Conservation (phyloP, 2,888 invertebrate genomes). For the Epirrhoe tristata region DNA sequence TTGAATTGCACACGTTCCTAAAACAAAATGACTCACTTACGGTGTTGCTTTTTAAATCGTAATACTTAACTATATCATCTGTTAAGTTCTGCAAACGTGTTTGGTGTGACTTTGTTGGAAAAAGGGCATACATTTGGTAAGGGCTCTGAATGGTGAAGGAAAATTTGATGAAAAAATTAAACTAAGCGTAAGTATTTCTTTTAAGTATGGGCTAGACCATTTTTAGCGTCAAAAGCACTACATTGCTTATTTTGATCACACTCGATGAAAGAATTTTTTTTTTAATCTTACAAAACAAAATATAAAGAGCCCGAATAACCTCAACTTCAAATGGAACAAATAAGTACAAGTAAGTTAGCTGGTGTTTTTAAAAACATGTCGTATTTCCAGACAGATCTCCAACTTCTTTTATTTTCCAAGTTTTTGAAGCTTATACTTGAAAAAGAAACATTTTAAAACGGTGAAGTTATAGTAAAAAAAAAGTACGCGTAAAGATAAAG, state of each 20-base stretch:
- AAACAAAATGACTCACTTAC: constrained; percentile 11
- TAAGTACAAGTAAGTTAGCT: neutral
- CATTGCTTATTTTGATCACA: too few species aligned
- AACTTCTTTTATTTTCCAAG: constrained; percentile 19
- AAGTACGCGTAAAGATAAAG: constrained; percentile 26
- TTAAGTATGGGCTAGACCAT: too few species aligned
- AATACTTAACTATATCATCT: neutral
- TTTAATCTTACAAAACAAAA: neutral
- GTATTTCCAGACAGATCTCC: neutral
- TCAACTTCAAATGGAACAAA: neutral
- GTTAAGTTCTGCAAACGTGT: neutral
- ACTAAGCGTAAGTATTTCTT: too few species aligned
- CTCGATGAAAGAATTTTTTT: too few species aligned
- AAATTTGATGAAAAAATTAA: too few species aligned
- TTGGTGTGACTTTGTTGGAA: neutral
- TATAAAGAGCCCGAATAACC: neutral
- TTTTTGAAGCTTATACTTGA: constrained; percentile 13
- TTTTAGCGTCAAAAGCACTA: too few species aligned
- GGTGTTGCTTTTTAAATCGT: neutral
- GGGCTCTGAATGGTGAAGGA: too few species aligned
- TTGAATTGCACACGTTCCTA: constrained; percentile 25
- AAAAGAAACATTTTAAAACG: constrained; percentile 14
- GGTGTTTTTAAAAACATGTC: constrained; percentile 14
- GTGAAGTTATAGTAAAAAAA: constrained; percentile 12
- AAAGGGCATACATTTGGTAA: neutral